A percentile compares a stretch with the other conserved stretches of the same genome.
Conservation (phyloP, 2,888 invertebrate species). For the Fragum sueziense region DNA sequence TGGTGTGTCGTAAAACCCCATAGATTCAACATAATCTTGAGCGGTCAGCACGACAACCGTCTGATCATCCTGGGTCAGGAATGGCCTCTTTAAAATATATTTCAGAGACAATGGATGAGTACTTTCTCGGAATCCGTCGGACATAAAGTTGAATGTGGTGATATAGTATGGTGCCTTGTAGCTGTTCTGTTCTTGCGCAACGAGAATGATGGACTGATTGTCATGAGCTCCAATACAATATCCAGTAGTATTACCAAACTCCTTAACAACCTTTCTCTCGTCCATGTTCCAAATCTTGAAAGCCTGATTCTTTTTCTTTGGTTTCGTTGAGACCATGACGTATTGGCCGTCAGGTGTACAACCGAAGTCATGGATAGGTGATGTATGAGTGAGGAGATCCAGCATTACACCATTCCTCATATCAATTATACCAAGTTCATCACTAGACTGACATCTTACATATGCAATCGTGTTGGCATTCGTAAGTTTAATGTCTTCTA, state of each 20-base stretch:
- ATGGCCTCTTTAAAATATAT: conserved; percentile 73
- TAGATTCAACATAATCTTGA: conserved; percentile 68
- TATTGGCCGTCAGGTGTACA: conserved; percentile 76
- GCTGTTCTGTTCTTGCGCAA: conserved; percentile 68
- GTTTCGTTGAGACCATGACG: conserved; percentile 72
- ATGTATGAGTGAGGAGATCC: conserved; percentile 80
- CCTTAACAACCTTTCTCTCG: conserved; percentile 74
- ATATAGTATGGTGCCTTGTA: conserved; percentile 75
- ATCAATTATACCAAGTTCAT: conserved; percentile 80
- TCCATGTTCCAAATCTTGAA: conserved; percentile 79
- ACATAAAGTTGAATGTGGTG: conserved; percentile 68
- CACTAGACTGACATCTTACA: conserved; percentile 75
- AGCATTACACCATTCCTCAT: conserved; percentile 77
- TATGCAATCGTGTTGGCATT: conserved; percentile 71
- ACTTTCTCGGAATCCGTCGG: conserved; percentile 66
- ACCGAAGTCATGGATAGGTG: conserved; percentile 72
- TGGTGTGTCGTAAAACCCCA: conserved; percentile 71
- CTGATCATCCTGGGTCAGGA: conserved; percentile 76
- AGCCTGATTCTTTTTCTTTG: conserved; percentile 68
- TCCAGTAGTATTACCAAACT: conserved; percentile 77
- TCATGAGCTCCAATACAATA: conserved; percentile 69
- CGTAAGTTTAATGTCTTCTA: conserved; percentile 73
- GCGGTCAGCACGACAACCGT: conserved; percentile 79
- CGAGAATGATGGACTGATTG: conserved; percentile 66
- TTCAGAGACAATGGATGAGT: conserved; percentile 67